Conservation (phyloP, 2,113 vertebrate genomes). For the Dipodomys merriami region DNA sequence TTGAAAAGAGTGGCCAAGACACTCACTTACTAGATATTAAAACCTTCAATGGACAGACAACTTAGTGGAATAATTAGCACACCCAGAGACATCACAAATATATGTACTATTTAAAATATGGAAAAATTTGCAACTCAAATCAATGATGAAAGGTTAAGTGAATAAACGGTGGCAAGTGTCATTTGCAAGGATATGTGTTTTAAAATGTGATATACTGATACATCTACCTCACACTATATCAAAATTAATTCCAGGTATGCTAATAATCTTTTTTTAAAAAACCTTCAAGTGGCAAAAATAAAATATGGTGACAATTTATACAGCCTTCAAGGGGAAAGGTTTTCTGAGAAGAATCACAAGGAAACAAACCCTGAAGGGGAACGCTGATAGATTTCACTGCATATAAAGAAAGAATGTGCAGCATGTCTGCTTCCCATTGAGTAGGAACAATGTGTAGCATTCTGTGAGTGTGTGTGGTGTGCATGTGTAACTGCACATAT, state of each 20-base stretch:
- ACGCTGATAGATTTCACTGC: background rate
- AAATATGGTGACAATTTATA: conserved; percentile 2
- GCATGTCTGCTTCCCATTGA: background rate
- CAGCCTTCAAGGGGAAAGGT: background rate
- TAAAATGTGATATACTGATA: background rate
- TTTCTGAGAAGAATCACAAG: conserved; percentile 21
- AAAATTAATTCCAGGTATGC: conserved; percentile 54
- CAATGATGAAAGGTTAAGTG: background rate
- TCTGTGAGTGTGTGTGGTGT: background rate
- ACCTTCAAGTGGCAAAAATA: background rate
- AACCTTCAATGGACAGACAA: background rate
- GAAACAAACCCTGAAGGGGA: background rate
- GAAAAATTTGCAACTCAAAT: conserved; percentile 25
- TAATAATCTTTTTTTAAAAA: conserved; percentile 44
- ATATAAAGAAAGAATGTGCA: background rate
- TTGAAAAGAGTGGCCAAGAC: conserved; percentile 5
- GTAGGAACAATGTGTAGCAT: background rate
- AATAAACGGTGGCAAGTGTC: background rate
- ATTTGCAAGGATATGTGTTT: conserved; percentile 30
- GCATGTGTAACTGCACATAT: too few species aligned
- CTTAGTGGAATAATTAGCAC: background rate
- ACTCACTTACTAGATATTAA: background rate
- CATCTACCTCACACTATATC: background rate
- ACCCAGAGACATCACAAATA: background rate
- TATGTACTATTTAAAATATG: background rate